Percentiles rank a stretch among this genome's conserved stretches.
Conservation (phyloP, 1,140 invertebrate species). For the Whitmania pigra region DNA sequence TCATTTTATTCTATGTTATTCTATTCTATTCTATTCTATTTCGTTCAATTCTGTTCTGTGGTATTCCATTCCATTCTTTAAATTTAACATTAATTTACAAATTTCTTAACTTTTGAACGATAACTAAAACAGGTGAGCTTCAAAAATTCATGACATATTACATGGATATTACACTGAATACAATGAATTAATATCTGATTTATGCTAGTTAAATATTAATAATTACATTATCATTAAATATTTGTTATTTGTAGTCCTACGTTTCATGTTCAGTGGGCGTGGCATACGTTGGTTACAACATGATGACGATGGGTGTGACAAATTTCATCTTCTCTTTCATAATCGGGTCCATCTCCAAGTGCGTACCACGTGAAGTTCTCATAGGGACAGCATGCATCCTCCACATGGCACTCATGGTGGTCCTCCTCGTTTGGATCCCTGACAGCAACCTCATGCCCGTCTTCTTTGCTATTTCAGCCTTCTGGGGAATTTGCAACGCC, state of each 20-base stretch:
- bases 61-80: too few relatives aligned
- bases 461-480: conserved; percentile 77
- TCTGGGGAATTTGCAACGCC: conserved; percentile 91
- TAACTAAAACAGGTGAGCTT: too few relatives aligned
- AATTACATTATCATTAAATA: too few relatives aligned
- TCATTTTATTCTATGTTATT: too few relatives aligned
- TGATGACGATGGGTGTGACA: conserved; percentile 39
- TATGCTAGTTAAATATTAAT: too few relatives aligned
- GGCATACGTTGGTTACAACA: conserved; percentile 38
- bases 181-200: too few relatives aligned
- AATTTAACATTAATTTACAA: too few relatives aligned
- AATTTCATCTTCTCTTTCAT: conserved; percentile 35
- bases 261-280: conserved; percentile 37
- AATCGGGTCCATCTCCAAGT: conserved; percentile 34
- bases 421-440: conserved; percentile 61
- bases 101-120: too few relatives aligned
- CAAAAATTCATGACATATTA: too few relatives aligned
- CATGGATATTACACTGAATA: too few relatives aligned
- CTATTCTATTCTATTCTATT: too few relatives aligned
- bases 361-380: conserved; percentile 38
- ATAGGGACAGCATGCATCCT: conserved; percentile 29
- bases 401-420: conserved; percentile 35
- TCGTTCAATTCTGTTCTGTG: too few relatives aligned
- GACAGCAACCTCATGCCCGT: conserved; percentile 61
- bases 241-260: conserved; percentile 33